phyloP scores from a whole-genome alignment of 2,888 invertebrate genomes.

The Pherbina coryleti region DNA sequence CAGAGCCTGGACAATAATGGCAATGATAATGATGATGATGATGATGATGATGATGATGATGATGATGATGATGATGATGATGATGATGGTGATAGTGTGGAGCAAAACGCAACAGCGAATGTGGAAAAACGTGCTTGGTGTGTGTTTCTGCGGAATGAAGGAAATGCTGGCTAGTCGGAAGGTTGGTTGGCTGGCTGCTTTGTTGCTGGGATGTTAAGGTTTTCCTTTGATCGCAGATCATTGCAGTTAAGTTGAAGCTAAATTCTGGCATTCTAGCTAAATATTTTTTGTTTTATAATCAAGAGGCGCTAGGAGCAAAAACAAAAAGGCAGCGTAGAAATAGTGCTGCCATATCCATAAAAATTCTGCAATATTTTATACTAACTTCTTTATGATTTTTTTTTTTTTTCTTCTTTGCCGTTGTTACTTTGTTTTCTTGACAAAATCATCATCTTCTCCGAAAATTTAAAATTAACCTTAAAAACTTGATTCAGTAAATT shows the following conservation, averaged over 20 bases:
- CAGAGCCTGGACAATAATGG: not conserved
- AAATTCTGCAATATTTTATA: too few species aligned
- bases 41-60: not conserved
- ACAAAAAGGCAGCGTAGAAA: not conserved
- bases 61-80: not conserved
- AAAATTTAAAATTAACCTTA: too few species aligned
- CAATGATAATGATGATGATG: not conserved
- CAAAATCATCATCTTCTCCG: too few species aligned
- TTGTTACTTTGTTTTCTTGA: too few species aligned
- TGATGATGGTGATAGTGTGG: not conserved
- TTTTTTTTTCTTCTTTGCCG: too few species aligned
- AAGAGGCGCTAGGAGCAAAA: not conserved
- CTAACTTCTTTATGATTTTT: too few species aligned
- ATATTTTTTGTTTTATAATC: not conserved
- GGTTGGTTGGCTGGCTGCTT: not conserved
- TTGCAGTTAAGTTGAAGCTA: constrained; percentile 6
- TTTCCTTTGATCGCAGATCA: constrained; percentile 14
- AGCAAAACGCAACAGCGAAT: constrained; percentile 6
- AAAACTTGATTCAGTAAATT: too few species aligned
- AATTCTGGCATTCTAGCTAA: constrained; percentile 9
- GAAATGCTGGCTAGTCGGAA: not conserved
- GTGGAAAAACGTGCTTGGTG: constrained; percentile 32
- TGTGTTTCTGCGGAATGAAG: not conserved
- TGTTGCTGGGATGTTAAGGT: not conserved
- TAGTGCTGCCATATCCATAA: not conserved